Base-by-base conservation (phyloP, 2,113 vertebrate genomes). In the Neomonachus schauinslandi region DNA sequence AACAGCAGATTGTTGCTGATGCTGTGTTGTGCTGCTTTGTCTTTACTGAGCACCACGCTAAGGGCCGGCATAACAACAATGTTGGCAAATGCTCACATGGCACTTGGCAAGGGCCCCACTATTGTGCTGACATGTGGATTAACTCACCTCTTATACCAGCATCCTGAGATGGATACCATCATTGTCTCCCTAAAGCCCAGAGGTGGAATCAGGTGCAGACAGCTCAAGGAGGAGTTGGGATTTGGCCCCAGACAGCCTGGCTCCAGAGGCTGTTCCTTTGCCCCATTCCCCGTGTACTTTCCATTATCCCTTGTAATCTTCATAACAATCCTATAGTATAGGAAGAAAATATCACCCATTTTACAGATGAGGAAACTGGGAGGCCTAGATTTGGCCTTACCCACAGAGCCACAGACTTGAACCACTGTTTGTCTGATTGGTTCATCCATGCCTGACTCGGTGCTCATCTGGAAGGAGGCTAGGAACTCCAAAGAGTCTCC, bases 311-410 rank as follows among this genome's bases (percentile, higher is more conserved):
- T 13, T 65, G 59, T 22, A 39, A 13, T 65, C 72, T 33, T 80
- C 69, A 42, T n/a, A 36, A 16, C 16, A 53, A 36, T 19, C 31
- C 26, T 57, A 28, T 0, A 26, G 31, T 2, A 22, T 24, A 91
- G 61, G 55, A 80, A 59, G n/a, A 94, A 67, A 79, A 67, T 26
- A n/a, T 3, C 4, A n/a, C 53, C 97, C 72, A 49, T 49, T 55
- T 87, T 26, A 55, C 88, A 90, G 67, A 71, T 36, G 19, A 69
- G 90, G 39, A 88, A 72, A 93, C 61, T 10, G 65, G n/a, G n/a
- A 93, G 86, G 53, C 51, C 19, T 6, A 33, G 42, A 12, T 36
- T 82, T 46, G 69, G n/a, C 61, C 39, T 84, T 36, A 55, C 42
- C 49, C 77, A 79, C 57, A 57, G 53, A 93, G 21, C 76, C 63